Evolutionary conservation across 2,797 vertebrate genomes (phyloP).

Genomic region (Rhinella marina): DNA sequence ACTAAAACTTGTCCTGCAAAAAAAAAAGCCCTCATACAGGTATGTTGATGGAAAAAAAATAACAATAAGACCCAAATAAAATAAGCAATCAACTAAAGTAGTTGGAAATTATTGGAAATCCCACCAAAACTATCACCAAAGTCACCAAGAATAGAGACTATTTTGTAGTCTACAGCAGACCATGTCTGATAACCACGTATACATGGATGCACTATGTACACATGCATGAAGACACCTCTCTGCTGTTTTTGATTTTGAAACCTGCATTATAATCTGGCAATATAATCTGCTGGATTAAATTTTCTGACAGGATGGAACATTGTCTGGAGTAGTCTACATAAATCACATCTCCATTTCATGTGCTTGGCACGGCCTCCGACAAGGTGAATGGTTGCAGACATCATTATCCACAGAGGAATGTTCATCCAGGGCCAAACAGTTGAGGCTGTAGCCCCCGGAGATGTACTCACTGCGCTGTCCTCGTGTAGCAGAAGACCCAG

Average conservation of each 20-base stretch:
- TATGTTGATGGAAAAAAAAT: no score
- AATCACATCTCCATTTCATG: not conserved
- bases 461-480: constrained; percentile 57
- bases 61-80: no score
- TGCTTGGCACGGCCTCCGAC: not conserved
- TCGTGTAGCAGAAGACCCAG: not conserved
- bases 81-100: no score
- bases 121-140: no score
- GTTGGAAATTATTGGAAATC: no score
- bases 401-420: not conserved
- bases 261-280: not conserved
- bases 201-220: no score
- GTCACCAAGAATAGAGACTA: no score
- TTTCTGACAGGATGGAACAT: no score
- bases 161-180: no score
- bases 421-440: not conserved
- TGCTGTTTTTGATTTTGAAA: not conserved
- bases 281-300: not conserved
- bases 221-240: not conserved
- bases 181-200: no score
- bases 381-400: constrained; percentile 1
- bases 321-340: not conserved
- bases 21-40: no score
- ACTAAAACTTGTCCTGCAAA: no score
- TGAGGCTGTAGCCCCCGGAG: not conserved